These are phyloP conservation scores for Callosobruchus maculatus DNA, from an alignment of 2,888 invertebrate species.

Conservation along the genomic window DNA sequence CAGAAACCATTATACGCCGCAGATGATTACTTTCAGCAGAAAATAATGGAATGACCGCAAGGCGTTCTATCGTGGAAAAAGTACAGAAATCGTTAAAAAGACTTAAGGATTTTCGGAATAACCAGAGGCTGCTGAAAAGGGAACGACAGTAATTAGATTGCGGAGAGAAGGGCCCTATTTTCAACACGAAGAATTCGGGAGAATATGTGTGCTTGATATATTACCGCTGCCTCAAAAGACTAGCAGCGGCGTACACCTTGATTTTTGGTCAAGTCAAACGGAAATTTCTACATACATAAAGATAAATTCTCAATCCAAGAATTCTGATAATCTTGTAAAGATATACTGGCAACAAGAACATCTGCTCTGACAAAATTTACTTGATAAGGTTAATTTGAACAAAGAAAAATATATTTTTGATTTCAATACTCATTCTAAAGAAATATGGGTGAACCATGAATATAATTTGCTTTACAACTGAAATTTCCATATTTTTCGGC, in stretches of 20 bases:
- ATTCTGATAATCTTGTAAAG: no score
- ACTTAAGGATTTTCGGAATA: not conserved
- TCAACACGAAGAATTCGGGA: not conserved
- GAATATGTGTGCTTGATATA: not conserved
- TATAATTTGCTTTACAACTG: no score
- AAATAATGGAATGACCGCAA: not conserved
- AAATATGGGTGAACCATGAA: no score
- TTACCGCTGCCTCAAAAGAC: not conserved
- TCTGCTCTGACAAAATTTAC: no score
- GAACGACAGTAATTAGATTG: not conserved
- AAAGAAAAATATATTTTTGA: no score
- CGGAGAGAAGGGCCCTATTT: not conserved
- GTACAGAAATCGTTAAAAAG: not conserved
- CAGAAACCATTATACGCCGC: not conserved
- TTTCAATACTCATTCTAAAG: no score
- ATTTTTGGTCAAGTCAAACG: not conserved
- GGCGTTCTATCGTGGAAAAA: not conserved
- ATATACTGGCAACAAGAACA: no score
- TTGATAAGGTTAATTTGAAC: no score
- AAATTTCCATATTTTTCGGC: no score
- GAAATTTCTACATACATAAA: no score
- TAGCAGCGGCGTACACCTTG: not conserved
- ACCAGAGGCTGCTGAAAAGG: not conserved
- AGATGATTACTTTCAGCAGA: not conserved
- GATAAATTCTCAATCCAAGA: no score